Conservation (phyloP, 1,140 invertebrate species). For the Araneus ventricosus region DNA sequence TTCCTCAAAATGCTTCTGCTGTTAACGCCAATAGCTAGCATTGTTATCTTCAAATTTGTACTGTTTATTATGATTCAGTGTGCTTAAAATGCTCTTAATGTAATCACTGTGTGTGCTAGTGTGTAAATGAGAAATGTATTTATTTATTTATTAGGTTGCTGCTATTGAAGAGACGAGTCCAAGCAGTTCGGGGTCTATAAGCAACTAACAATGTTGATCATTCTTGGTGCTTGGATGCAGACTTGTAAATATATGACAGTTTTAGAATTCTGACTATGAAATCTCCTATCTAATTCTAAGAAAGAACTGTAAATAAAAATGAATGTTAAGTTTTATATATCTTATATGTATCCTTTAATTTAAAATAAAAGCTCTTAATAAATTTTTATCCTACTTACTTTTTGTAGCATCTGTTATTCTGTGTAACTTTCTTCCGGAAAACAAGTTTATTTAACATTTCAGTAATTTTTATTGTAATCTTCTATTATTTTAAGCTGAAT, state of each 20-base stretch:
- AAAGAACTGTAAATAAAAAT: background rate
- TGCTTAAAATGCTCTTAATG: too few species aligned
- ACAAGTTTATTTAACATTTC: too few species aligned
- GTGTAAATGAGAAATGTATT: background rate
- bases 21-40: too few species aligned
- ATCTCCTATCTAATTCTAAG: background rate
- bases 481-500: too few species aligned
- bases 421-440: too few species aligned
- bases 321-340: constrained; percentile 6
- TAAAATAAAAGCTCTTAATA: background rate
- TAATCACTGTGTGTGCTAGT: too few species aligned
- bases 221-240: background rate
- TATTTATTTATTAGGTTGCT: background rate
- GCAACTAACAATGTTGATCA: background rate
- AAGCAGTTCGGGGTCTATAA: constrained; percentile 26
- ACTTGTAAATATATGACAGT: background rate
- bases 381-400: background rate
- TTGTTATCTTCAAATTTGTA: too few species aligned
- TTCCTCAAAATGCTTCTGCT: too few species aligned
- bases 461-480: too few species aligned
- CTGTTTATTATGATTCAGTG: too few species aligned
- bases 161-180: constrained; percentile 30
- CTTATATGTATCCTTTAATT: background rate
- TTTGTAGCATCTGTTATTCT: too few species aligned
- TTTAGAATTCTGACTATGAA: background rate